Evolutionary conservation across 2,113 vertebrate genomes (phyloP), one percentile per base, ranked within the genome.

Genomic region (Pelobates fuscus): DNA sequence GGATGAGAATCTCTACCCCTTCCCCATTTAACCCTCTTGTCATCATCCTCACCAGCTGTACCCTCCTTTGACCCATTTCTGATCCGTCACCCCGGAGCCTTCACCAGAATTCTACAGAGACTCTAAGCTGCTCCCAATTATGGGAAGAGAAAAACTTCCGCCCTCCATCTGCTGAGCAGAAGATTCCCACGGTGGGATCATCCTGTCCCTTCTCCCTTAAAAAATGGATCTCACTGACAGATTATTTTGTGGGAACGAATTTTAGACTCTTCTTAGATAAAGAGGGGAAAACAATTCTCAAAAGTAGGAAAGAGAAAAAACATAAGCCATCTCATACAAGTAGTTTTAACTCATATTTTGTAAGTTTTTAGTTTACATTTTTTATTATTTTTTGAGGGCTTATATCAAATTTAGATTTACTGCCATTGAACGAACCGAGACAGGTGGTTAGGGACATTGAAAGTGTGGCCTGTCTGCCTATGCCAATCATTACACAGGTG

Each of bases 331-430:
- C 71, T 75, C 55, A 59, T 17, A 59, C 2, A 55, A 43, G 55
- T 44, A 59, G 32, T 25, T 26, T 32, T 57, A 59, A 75, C 64
- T 17, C 24, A 43, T 8, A 46, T 43, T 65, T 37, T 58, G 20
- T 44, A 75, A 67, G 26, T 12, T 32, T 12, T 32, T 67, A 76
- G 64, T 76, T 76, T 67, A 76, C 64, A 76, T 66, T 41, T 37
- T 43, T 32, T 49, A 23, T 25, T 60, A 43, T 59, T 49, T 57
- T 66, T 59, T 67, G 32, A 59, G 49, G 37, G 27, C 55, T 60
- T 70, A 5, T 58, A 18, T 54, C 41, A 63, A 63, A 41, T 49
- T 58, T 49, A 30, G 25, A 25, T 67, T 23, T 67, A 18, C 21
- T 23, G 20, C n/a, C 21, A 44, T 43, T 21, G 37, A 43, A 24